A percentile compares a stretch with the other conserved stretches of the same genome.
phyloP scores from a whole-genome alignment of 2,797 vertebrate genomes.

The Numenius phaeopus region DNA sequence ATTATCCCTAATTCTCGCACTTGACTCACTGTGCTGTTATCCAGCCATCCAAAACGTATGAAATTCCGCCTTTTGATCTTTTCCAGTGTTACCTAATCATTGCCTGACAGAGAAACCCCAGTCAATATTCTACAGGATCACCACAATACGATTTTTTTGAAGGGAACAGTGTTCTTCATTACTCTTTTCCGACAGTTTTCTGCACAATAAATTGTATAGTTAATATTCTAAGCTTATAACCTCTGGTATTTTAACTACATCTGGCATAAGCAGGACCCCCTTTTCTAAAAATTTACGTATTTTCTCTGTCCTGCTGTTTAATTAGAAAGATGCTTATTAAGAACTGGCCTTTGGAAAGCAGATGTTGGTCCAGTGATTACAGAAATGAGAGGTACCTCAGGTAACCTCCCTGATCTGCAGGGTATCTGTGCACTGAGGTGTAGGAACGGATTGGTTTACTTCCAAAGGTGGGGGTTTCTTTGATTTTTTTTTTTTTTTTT shows the following conservation, averaged over 20 bases:
- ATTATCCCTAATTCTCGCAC: background rate
- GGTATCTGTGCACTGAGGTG: background rate
- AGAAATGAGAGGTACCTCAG: background rate
- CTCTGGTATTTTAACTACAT: background rate
- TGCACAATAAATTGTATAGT: background rate
- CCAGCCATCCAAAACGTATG: background rate
- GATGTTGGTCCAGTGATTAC: background rate
- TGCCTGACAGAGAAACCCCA: background rate
- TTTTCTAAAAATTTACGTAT: background rate
- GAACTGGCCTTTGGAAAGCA: background rate
- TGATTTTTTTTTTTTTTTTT: background rate
- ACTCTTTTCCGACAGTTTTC: background rate
- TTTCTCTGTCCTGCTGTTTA: background rate
- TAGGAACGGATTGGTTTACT: background rate
- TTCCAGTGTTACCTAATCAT: background rate
- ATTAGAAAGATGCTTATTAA: background rate
- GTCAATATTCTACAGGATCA: background rate
- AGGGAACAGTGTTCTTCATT: background rate
- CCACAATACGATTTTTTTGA: background rate
- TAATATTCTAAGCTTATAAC: background rate
- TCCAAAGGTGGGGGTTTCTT: background rate
- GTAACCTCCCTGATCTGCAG: background rate
- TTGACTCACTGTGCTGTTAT: fast-evolving
- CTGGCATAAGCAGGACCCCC: background rate
- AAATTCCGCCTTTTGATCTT: background rate